Percentiles rank a stretch among this genome's conserved stretches.
Conservation (phyloP, 2,797 vertebrate genomes). For the Gouania willdenowi region DNA sequence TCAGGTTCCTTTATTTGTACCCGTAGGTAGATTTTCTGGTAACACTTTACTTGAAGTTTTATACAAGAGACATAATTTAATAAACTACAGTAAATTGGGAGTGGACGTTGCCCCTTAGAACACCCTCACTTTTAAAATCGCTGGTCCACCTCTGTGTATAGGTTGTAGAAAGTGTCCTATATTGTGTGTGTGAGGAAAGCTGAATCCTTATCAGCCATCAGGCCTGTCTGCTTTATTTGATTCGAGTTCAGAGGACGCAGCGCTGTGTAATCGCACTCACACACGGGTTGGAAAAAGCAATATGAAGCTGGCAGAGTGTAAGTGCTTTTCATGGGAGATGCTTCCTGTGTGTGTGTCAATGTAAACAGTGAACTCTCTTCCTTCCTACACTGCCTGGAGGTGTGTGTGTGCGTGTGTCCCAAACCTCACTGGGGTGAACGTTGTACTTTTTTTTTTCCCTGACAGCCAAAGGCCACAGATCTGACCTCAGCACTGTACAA, state of each 20-base stretch:
- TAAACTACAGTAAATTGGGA: no score
- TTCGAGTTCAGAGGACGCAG: constrained; percentile 21
- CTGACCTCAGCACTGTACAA: not conserved
- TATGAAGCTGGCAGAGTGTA: not conserved
- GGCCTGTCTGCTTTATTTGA: constrained; percentile 43
- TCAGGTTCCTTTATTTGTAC: no score
- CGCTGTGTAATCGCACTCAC: constrained; percentile 17
- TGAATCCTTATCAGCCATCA: constrained; percentile 46
- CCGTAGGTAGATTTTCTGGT: no score
- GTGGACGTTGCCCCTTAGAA: no score
- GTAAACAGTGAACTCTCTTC: constrained; percentile 22
- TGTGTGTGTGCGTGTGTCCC: constrained; percentile 14
- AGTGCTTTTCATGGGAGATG: not conserved
- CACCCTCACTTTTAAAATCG: no score
- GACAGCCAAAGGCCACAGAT: not conserved
- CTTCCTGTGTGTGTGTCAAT: constrained; percentile 4
- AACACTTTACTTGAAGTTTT: no score
- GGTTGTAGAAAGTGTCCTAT: no score
- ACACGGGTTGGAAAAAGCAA: not conserved
- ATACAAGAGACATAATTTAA: no score
- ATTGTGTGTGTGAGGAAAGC: no score
- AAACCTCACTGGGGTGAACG: not conserved
- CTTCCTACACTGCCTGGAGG: constrained; percentile 3
- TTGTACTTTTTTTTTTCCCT: not conserved
- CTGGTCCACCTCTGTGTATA: no score